Conservation (phyloP, 37 sponge, comb jelly and placozoan species). For the Hexactinellida sp. region DNA sequence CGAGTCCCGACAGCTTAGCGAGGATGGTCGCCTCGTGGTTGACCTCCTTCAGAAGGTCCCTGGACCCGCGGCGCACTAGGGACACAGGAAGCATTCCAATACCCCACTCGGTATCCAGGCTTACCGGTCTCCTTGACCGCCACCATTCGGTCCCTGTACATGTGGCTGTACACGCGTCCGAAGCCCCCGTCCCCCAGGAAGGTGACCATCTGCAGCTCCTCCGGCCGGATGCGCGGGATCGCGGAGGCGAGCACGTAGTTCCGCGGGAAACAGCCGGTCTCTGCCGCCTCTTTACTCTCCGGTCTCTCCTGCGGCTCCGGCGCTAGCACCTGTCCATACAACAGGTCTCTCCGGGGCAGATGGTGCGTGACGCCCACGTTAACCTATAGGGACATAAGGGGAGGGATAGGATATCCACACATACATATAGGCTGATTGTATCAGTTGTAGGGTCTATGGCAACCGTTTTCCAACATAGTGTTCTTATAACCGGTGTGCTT, state of each 20-base stretch:
- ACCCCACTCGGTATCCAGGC: too few relatives aligned
- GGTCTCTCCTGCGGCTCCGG: neutral
- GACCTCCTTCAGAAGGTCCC: neutral
- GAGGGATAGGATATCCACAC: too few relatives aligned
- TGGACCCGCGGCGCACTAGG: neutral
- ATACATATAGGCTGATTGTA: too few relatives aligned
- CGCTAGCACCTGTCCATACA: neutral
- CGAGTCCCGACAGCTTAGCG: neutral
- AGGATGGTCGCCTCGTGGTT: neutral
- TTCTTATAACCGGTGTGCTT: too few relatives aligned
- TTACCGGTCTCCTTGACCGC: neutral
- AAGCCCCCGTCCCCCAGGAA: slow-evolving; percentile 1
- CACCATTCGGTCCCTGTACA: neutral
- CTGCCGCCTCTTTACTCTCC: neutral
- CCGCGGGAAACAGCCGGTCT: neutral
- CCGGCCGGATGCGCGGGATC: neutral
- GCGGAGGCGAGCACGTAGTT: neutral
- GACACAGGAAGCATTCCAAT: too few relatives aligned
- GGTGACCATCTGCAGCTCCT: neutral
- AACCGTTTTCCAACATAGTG: too few relatives aligned
- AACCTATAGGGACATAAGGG: neutral
- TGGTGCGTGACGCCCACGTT: neutral
- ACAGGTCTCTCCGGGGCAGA: neutral
- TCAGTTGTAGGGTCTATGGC: too few relatives aligned
- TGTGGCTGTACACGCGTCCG: neutral